Conservation (phyloP, 2,888 invertebrate genomes). For the Nomada fabriciana region DNA sequence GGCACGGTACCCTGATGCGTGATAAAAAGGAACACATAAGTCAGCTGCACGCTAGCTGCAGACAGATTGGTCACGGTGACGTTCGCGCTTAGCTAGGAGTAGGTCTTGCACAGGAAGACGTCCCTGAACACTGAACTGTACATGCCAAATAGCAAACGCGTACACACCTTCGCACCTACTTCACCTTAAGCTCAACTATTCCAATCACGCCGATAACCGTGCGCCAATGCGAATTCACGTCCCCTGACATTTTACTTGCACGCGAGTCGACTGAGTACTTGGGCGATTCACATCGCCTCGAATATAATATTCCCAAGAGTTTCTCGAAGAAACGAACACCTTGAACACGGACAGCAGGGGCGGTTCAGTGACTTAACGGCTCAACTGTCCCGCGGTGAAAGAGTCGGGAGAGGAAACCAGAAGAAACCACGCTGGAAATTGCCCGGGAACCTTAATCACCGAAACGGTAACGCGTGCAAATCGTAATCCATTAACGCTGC, state of each 20-base stretch:
- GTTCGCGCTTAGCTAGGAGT: slow-evolving; percentile 27
- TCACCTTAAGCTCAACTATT: background rate
- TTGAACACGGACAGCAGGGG: background rate
- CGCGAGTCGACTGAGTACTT: background rate
- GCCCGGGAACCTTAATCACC: slow-evolving; percentile 21
- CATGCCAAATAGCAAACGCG: background rate
- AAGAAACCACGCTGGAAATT: slow-evolving; percentile 25
- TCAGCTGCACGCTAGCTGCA: slow-evolving; percentile 30
- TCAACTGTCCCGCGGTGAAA: background rate
- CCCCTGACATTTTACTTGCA: background rate
- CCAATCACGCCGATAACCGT: background rate
- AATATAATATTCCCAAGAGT: background rate
- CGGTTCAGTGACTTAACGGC: background rate
- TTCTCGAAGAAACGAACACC: too few relatives aligned
- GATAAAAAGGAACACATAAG: slow-evolving; percentile 41
- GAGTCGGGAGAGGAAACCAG: background rate
- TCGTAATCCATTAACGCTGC: slow-evolving; percentile 33
- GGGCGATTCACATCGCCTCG: too few relatives aligned
- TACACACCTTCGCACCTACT: background rate
- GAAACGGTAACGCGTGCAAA: slow-evolving; percentile 38
- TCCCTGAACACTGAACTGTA: slow-evolving; percentile 7
- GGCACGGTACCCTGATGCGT: slow-evolving; percentile 11
- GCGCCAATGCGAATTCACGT: too few relatives aligned
- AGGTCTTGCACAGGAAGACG: slow-evolving; percentile 6
- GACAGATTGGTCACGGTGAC: slow-evolving; percentile 37